Conservation (phyloP, 2,888 invertebrate species). For the Folsomia manolachei region DNA sequence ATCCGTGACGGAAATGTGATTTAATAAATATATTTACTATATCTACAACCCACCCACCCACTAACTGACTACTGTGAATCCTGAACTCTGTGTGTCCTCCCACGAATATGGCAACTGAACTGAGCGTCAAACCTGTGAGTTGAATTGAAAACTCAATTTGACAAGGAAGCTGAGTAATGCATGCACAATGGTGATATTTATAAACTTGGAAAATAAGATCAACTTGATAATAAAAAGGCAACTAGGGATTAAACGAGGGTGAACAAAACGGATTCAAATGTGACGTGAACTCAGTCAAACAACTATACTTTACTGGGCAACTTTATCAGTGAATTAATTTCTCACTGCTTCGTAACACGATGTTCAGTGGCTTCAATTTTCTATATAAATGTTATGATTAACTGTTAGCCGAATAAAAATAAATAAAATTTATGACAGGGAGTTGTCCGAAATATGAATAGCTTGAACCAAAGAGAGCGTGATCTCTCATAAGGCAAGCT, state of each 20-base stretch:
- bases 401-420: background rate
- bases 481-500: conserved; percentile 26
- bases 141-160: background rate
- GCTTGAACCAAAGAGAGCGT: conserved; percentile 27
- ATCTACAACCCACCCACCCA: too few species aligned
- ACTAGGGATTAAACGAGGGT: background rate
- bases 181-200: background rate
- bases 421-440: background rate
- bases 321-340: background rate
- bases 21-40: too few species aligned
- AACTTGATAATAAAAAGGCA: background rate
- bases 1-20: background rate
- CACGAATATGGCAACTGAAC: background rate
- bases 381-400: background rate
- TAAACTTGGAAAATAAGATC: background rate
- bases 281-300: background rate
- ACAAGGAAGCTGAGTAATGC: background rate
- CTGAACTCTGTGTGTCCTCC: background rate
- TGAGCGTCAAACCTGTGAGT: background rate
- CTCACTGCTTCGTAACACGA: background rate
- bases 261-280: background rate
- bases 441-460: conserved; percentile 8
- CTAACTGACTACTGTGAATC: too few species aligned
- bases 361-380: background rate
- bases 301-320: too few species aligned